phyloP scores from a whole-genome alignment of 2,113 vertebrate species.

The Gobius niger region DNA sequence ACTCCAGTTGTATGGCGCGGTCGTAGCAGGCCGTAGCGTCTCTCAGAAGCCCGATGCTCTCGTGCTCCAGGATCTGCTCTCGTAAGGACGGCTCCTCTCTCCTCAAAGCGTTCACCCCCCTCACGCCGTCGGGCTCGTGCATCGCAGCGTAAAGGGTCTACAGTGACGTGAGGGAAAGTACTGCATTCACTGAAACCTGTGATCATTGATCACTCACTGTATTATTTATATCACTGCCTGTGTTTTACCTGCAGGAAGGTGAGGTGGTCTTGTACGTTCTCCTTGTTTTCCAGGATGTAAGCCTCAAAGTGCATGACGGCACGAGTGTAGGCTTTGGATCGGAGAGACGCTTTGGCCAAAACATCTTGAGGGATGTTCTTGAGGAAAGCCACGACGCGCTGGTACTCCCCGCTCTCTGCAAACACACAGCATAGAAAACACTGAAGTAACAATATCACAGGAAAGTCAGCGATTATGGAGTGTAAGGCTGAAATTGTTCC shows the following conservation, averaged over 20 bases:
- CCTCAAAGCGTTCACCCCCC: slow-evolving; percentile 91
- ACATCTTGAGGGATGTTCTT: slow-evolving; percentile 94
- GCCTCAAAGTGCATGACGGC: slow-evolving; percentile 99
- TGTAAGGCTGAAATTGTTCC: too few species aligned
- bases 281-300: slow-evolving; percentile 92
- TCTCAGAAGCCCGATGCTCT: slow-evolving; percentile 92
- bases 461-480: too few species aligned
- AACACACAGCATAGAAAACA: slow-evolving; percentile 5
- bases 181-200: too few species aligned
- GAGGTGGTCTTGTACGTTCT: slow-evolving; percentile 94
- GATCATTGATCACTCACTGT: too few species aligned
- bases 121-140: slow-evolving; percentile 96
- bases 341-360: slow-evolving; percentile 90
- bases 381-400: slow-evolving; percentile 88
- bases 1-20: slow-evolving; percentile 93
- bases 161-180: too few species aligned
- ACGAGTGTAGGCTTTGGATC: slow-evolving; percentile 95
- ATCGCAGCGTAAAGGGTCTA: slow-evolving; percentile 91
- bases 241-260: slow-evolving; percentile 90
- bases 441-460: neutral
- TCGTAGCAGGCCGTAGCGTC: slow-evolving; percentile 98
- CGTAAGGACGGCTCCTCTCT: slow-evolving; percentile 91
- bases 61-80: slow-evolving; percentile 96
- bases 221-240: too few species aligned
- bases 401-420: slow-evolving; percentile 82